A percentile compares a stretch with the other conserved stretches of the same genome.
phyloP scores from a whole-genome alignment of 1,140 invertebrate genomes.

The Orussus abietinus region DNA sequence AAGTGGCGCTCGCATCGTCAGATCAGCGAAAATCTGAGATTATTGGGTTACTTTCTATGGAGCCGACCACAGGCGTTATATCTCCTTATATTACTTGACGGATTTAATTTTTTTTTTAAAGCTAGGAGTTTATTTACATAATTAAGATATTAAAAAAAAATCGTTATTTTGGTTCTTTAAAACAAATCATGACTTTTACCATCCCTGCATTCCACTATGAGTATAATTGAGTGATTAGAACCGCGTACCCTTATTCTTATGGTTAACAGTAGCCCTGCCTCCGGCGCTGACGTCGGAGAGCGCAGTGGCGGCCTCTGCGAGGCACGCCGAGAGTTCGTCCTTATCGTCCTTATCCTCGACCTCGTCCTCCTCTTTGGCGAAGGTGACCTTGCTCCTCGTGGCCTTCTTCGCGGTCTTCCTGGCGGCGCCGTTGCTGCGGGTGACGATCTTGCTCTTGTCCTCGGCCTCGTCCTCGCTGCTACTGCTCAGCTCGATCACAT shows the following conservation, averaged over 20 bases:
- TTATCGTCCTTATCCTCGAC: conserved; percentile 29
- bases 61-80: no score
- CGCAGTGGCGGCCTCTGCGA: conserved; percentile 46
- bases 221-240: not conserved
- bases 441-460: conserved; percentile 30
- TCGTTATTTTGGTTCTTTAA: no score
- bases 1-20: no score
- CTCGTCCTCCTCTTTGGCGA: conserved; percentile 18
- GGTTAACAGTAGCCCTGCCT: conserved; percentile 25
- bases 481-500: conserved; percentile 6
- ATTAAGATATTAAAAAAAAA: no score
- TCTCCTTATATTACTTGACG: no score
- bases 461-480: conserved; percentile 15
- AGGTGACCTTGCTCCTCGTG: conserved; percentile 28
- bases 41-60: no score
- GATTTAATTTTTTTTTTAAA: no score
- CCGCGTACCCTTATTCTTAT: conserved; percentile 38
- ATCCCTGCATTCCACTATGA: no score
- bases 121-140: no score
- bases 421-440: conserved; percentile 29
- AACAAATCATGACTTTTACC: no score
- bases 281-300: conserved; percentile 34
- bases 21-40: no score
- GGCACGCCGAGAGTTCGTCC: conserved; percentile 43
- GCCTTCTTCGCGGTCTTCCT: conserved; percentile 28